phyloP scores from a whole-genome alignment of 2,888 invertebrate genomes.

The Meiosimyza decipiens region DNA sequence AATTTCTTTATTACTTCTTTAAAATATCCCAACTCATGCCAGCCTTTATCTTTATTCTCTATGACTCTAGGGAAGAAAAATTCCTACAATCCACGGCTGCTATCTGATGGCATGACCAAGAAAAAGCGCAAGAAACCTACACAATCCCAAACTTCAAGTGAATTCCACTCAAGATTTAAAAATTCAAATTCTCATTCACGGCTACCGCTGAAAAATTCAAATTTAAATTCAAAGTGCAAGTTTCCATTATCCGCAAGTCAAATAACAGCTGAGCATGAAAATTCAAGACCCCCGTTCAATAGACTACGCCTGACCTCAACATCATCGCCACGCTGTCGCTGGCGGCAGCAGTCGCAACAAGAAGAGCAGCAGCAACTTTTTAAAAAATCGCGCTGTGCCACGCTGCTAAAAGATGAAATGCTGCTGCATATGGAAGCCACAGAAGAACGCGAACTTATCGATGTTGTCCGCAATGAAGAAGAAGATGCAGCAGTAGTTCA shows the following conservation, averaged over 20 bases:
- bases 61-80: conserved; percentile 42
- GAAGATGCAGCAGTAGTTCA: conserved; percentile 22
- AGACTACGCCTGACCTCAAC: not conserved
- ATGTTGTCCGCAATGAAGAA: conserved; percentile 21
- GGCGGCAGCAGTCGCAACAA: not conserved
- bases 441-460: not conserved
- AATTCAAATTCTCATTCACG: conserved; percentile 12
- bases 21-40: conserved; percentile 27
- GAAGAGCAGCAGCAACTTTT: conserved; percentile 22
- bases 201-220: conserved; percentile 21
- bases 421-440: conserved; percentile 3
- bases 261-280: conserved; percentile 6
- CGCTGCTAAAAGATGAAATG: conserved; percentile 11
- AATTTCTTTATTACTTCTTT: no score
- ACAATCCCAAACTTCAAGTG: no score
- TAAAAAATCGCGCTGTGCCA: conserved; percentile 19
- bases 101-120: conserved; percentile 40
- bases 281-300: not conserved
- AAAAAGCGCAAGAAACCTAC: conserved; percentile 7
- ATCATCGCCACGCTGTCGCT: conserved; percentile 15
- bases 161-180: conserved; percentile 33
- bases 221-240: conserved; percentile 18
- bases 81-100: conserved; percentile 29
- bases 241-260: not conserved
- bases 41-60: conserved; percentile 29